These are phyloP conservation scores for Melieria omissa DNA, from an alignment of 2,888 invertebrate species.

Conservation along the genomic window DNA sequence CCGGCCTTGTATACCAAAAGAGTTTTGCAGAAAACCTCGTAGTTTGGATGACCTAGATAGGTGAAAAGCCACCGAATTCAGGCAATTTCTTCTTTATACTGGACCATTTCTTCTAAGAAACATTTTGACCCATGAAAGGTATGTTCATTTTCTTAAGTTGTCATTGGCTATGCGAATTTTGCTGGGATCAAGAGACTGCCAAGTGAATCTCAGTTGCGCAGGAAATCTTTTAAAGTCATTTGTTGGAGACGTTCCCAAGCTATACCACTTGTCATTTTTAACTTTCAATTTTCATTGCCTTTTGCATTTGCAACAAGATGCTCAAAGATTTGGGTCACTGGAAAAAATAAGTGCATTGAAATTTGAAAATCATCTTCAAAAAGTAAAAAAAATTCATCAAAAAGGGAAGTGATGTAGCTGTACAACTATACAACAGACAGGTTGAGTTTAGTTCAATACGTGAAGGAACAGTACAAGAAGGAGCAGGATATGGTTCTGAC, in stretches of 20 bases:
- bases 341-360: constrained; percentile 40
- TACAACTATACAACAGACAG: constrained; percentile 36
- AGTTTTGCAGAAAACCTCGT: constrained; percentile 42
- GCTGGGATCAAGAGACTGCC: constrained; percentile 32
- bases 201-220: constrained; percentile 34
- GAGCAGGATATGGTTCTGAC: constrained; percentile 25
- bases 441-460: constrained; percentile 32
- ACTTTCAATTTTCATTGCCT: constrained; percentile 38
- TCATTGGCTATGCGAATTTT: constrained; percentile 41
- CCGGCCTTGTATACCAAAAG: constrained; percentile 29
- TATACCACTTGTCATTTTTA: constrained; percentile 31
- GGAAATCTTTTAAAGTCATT: constrained; percentile 36
- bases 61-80: constrained; percentile 42
- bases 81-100: constrained; percentile 42
- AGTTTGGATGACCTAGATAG: no score
- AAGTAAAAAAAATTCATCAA: constrained; percentile 35
- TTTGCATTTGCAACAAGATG: constrained; percentile 40
- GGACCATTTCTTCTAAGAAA: constrained; percentile 40
- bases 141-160: constrained; percentile 38
- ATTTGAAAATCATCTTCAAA: constrained; percentile 40
- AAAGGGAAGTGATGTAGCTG: constrained; percentile 32
- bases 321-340: constrained; percentile 35
- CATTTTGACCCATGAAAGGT: constrained; percentile 36
- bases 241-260: constrained; percentile 18
- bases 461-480: constrained; percentile 25